Base-by-base conservation (phyloP, 2,888 invertebrate species). In the Lacanobia oleracea region DNA sequence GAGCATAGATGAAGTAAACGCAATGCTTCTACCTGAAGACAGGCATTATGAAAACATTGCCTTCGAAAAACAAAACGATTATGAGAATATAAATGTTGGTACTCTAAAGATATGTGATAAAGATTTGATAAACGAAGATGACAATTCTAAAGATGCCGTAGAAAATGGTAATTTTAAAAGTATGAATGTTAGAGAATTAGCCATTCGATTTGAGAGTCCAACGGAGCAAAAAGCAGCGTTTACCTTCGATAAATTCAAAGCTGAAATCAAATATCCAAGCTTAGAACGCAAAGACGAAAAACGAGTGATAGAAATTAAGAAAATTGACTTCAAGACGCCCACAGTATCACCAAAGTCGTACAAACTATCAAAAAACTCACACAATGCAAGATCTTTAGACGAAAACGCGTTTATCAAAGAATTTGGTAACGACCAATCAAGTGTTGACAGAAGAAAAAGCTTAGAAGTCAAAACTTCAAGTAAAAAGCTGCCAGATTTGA, bases 1-100 rank as follows among this genome's bases (percentile, higher is more conserved):
- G 83, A 97, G 97, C 33, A 97, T 98, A 54, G 97, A 97, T 59
- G 98, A 98, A 92, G 97, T 98, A 0, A 98, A 98, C 88, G 97
- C 95, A 14, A 92, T 96, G 92, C 88, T 96, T 1, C 72, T 94
- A 4, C 86, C 87, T 0, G 87, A 88, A 53, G 90, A 88, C 6
- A 87, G 91, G 33, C 91, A 92, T 75, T 95, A 95, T 61, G 94
- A 95, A 51, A 95, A 95, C 45, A 82, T 95, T 1, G 83, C 86
- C 0, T 95, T 94, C 56, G 88, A 87, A 62, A 87, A 86, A 63
- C 87, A 90, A 54, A 91, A 91, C 62, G 92, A 94, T 61, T 95
- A 94, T 63, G 94, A 94, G 77, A 95, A 95, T 78, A 92, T 95
- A 8, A 92, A 94, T 53, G 93, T 93, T 3, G 94, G 91, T 75